A percentile compares a stretch with the other conserved stretches of the same genome.
phyloP scores from a whole-genome alignment of 1,140 invertebrate genomes.

The Achatina immaculata region DNA sequence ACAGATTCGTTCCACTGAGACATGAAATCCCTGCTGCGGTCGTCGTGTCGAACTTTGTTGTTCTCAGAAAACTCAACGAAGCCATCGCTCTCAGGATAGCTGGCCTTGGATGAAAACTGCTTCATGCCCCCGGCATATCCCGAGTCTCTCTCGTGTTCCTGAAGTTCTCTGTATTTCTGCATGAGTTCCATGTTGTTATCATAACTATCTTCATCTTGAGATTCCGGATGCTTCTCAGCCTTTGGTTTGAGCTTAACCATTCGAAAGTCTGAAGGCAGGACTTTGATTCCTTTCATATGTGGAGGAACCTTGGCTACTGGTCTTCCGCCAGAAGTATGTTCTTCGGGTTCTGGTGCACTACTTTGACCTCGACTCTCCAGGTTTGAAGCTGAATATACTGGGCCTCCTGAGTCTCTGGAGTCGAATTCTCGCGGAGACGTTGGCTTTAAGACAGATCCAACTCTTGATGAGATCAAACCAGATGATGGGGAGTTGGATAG shows the following conservation, averaged over 20 bases:
- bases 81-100: slow-evolving; percentile 27
- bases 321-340: slow-evolving; percentile 40
- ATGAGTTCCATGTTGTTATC: slow-evolving; percentile 41
- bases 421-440: slow-evolving; percentile 8
- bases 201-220: slow-evolving; percentile 13
- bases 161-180: slow-evolving; percentile 39
- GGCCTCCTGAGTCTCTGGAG: slow-evolving; percentile 29
- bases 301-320: slow-evolving; percentile 60
- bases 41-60: not conserved
- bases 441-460: not conserved
- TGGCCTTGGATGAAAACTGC: not conserved
- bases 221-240: slow-evolving; percentile 5
- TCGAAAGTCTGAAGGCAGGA: slow-evolving; percentile 37
- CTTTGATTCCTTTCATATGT: slow-evolving; percentile 49
- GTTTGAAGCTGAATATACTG: slow-evolving; percentile 55
- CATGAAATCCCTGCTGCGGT: slow-evolving; percentile 1
- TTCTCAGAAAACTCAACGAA: not conserved
- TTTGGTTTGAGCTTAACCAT: slow-evolving; percentile 43
- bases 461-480: not conserved
- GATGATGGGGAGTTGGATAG: too few species aligned
- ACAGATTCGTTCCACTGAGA: slow-evolving; percentile 24
- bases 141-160: slow-evolving; percentile 24
- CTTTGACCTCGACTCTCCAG: slow-evolving; percentile 47
- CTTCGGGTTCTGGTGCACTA: slow-evolving; percentile 2
- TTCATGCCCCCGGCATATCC: slow-evolving; percentile 6